phyloP scores from a whole-genome alignment of 1,140 invertebrate genomes.

The Drosophila lowei region DNA sequence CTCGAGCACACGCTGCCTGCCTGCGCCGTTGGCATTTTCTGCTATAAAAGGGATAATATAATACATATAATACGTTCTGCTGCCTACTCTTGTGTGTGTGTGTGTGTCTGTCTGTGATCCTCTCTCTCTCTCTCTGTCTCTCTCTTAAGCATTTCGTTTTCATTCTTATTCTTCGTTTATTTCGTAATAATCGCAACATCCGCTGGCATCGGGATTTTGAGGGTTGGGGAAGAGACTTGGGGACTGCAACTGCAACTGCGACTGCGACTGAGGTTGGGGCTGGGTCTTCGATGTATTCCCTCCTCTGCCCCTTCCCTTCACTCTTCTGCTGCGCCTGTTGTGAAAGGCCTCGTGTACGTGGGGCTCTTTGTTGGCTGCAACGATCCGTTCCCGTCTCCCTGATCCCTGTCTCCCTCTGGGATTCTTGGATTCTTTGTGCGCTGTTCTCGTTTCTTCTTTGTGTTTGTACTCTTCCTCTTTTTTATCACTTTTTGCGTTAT shows the following conservation, averaged over 20 bases:
- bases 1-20: constrained; percentile 30
- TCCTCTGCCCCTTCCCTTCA: background rate
- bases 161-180: constrained; percentile 77
- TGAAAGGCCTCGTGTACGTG: background rate
- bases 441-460: constrained; percentile 26
- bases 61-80: constrained; percentile 67
- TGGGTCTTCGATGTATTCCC: constrained; percentile 31
- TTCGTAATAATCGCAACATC: constrained; percentile 80
- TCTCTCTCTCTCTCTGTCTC: background rate
- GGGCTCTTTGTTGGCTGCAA: constrained; percentile 54
- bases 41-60: constrained; percentile 80
- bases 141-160: constrained; percentile 49
- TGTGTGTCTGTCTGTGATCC: background rate
- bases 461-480: constrained; percentile 23
- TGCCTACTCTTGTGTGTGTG: constrained; percentile 35
- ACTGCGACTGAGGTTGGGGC: constrained; percentile 42
- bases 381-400: constrained; percentile 16
- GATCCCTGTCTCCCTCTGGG: background rate
- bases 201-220: constrained; percentile 44
- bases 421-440: constrained; percentile 33
- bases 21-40: constrained; percentile 74
- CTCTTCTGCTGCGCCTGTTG: constrained; percentile 1
- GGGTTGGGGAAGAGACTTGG: background rate
- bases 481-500: constrained; percentile 62
- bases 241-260: constrained; percentile 30